Conservation (phyloP, 2,113 vertebrate genomes). For the Mormyrus lacerda region DNA sequence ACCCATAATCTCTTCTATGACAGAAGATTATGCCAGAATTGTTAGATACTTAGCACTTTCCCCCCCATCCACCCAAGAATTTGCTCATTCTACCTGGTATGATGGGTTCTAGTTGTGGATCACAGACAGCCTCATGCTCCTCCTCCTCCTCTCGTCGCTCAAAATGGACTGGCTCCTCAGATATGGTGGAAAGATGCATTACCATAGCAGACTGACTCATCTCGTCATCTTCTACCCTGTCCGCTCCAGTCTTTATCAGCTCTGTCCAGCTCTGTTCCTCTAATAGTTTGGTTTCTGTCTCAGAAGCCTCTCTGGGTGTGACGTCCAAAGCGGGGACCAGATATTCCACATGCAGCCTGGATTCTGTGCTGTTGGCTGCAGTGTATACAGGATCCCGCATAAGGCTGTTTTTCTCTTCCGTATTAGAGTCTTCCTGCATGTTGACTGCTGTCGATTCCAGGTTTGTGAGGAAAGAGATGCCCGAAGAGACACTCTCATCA, state of each 20-base stretch:
- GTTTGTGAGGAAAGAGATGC: background rate
- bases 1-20: slow-evolving; percentile 33
- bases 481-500: background rate
- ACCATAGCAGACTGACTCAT: background rate
- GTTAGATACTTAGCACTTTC: slow-evolving; percentile 20
- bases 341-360: background rate
- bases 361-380: background rate
- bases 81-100: slow-evolving; percentile 33
- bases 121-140: slow-evolving; percentile 25
- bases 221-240: slow-evolving; percentile 7
- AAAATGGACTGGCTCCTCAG: background rate
- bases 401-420: background rate
- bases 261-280: background rate
- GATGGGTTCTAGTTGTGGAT: background rate
- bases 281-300: background rate
- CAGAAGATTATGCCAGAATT: slow-evolving; percentile 16
- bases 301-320: background rate
- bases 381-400: background rate
- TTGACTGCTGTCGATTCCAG: background rate
- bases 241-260: background rate
- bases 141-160: slow-evolving; percentile 28
- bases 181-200: background rate
- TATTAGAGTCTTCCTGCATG: background rate
- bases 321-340: background rate
- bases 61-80: background rate